Evolutionary conservation across 2,113 vertebrate genomes (phyloP), one percentile per base, ranked within the genome.

Genomic region (Hepsetus odoe): DNA sequence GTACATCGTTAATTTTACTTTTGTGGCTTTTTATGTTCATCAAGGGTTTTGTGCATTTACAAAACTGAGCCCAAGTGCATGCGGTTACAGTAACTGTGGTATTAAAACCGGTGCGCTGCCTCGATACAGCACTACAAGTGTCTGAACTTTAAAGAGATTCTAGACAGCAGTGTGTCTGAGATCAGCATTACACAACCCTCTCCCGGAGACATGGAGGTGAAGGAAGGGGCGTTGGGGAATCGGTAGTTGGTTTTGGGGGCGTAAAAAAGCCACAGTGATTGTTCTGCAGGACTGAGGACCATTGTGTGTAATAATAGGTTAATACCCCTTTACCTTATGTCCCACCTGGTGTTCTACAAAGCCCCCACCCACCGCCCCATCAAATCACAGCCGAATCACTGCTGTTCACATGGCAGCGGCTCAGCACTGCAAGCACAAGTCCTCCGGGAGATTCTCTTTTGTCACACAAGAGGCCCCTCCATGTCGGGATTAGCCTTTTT

Each of bases 271-370:
- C 32, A 38, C 44, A 38, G 18, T 55, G 46, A 55, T 44, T 42
- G 76, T 64, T 67, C 26, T 10, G n/a, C 8, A 72, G 42, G 16
- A 30, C 56, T 61, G 44, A 55, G 20, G 20, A 38, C 14, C 49
- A 14, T 73, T 76, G 49, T 40, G 68, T 32, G 44, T 22, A 40
- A 53, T 64, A 64, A 67, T 66, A 74, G 61, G 61, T 73, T 80
- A 53, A 79, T 72, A 58, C 55, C 61, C 28, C 26, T 72, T 66
- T 67, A 64, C 46, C 59, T 66, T 44, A 32, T 44, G 68, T 26
- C 40, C 69, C 49, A 74, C 62, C 62, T 80, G 62, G 53, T 68
- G 35, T 40, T 32, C 22, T 49, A 28, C 28, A 67, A 46, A 51
- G 58, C n/a, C 2, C 24, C 67, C 24, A 40, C 28, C 9, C 22